These are phyloP conservation scores for Puma concolor DNA, from an alignment of 2,113 vertebrate genomes.

Conservation along the genomic window DNA sequence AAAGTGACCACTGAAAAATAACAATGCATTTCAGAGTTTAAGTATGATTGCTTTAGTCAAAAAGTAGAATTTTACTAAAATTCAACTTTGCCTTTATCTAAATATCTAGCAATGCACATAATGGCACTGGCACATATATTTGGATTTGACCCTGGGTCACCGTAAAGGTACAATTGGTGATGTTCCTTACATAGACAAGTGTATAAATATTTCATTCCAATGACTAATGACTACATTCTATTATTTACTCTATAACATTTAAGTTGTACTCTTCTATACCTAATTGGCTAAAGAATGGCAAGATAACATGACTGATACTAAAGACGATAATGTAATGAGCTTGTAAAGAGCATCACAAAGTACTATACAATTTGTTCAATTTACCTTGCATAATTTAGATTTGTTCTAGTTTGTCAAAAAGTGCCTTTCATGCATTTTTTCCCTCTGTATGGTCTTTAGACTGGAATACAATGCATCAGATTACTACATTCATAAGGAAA, in stretches of 20 bases:
- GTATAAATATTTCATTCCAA: background rate
- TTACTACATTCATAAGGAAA: background rate
- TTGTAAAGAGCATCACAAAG: background rate
- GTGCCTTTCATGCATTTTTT: background rate
- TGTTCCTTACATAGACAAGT: background rate
- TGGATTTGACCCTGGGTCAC: background rate
- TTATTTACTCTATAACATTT: background rate
- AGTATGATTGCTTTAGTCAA: background rate
- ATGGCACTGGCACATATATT: background rate
- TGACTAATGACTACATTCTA: background rate
- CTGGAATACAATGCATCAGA: background rate
- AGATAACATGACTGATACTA: background rate
- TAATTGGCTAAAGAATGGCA: background rate
- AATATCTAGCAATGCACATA: background rate
- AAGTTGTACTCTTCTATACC: background rate
- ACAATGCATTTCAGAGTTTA: background rate
- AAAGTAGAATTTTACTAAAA: background rate
- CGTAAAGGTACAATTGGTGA: background rate
- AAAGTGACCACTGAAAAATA: background rate
- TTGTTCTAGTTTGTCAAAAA: background rate
- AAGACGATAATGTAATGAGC: background rate
- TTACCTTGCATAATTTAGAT: background rate
- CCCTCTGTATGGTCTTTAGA: background rate
- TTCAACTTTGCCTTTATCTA: constrained; percentile 8
- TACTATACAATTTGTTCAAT: background rate